A percentile compares a stretch with the other conserved stretches of the same genome.
Evolutionary conservation across 2,888 invertebrate species (phyloP).

Genomic region (Choreutis nemorana): DNA sequence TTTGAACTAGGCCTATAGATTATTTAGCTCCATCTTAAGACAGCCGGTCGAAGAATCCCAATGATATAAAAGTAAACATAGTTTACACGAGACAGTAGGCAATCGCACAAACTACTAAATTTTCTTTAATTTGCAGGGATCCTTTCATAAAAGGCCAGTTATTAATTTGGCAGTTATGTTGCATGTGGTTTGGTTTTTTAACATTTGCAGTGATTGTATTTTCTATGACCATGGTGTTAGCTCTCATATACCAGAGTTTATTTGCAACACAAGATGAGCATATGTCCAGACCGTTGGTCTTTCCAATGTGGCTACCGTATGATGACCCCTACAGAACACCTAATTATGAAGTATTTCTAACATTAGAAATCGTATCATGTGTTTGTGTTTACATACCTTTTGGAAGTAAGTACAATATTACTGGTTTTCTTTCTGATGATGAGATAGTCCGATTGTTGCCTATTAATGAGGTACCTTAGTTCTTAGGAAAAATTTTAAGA

Average conservation of each 20-base stretch:
- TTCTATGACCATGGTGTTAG: slow-evolving; percentile 16
- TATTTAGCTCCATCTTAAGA: too few relatives aligned
- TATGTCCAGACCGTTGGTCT: slow-evolving; percentile 27
- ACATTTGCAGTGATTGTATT: slow-evolving; percentile 15
- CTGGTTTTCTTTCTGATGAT: too few relatives aligned
- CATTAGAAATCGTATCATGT: slow-evolving; percentile 15
- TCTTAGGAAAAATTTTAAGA: too few relatives aligned
- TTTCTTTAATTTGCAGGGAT: too few relatives aligned
- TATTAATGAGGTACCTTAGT: too few relatives aligned
- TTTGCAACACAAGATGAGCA: slow-evolving; percentile 28
- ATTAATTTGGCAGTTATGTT: slow-evolving; percentile 32
- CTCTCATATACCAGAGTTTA: slow-evolving; percentile 26
- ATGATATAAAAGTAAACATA: neutral
- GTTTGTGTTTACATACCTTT: too few relatives aligned
- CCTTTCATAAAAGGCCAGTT: slow-evolving; percentile 32
- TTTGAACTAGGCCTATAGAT: too few relatives aligned
- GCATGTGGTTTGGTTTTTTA: slow-evolving; percentile 23
- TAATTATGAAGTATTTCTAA: slow-evolving; percentile 35
- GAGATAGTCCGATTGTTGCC: too few relatives aligned
- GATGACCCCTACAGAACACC: slow-evolving; percentile 39
- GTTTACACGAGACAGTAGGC: too few relatives aligned
- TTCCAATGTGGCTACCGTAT: slow-evolving; percentile 37
- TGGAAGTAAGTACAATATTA: too few relatives aligned
- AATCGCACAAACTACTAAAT: too few relatives aligned
- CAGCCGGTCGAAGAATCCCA: neutral